Conservation (phyloP, 2,888 invertebrate species). For the Dryomyza anilis region DNA sequence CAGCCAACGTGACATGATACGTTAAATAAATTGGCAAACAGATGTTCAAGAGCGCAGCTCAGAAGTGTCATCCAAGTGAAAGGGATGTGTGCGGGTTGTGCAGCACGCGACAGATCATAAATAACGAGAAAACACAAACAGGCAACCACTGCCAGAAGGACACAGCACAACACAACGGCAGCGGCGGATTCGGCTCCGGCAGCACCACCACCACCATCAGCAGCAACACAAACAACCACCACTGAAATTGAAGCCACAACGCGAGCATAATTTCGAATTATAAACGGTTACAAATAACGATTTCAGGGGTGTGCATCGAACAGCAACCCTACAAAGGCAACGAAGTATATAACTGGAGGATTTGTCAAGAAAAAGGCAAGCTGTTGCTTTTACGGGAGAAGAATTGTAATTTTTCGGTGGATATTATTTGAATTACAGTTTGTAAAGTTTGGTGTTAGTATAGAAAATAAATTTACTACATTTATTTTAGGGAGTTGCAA, state of each 20-base stretch:
- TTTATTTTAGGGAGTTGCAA: no score
- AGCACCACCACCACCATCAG: no score
- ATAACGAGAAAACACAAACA: constrained; percentile 1
- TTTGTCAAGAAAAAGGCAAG: background rate
- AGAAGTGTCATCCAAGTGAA: background rate
- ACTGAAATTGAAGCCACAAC: constrained; percentile 11
- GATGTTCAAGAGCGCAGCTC: constrained; percentile 8
- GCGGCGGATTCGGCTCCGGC: no score
- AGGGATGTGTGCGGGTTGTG: no score
- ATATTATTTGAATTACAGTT: no score
- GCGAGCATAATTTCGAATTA: constrained; percentile 1
- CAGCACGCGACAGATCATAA: background rate
- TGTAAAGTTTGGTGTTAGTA: no score
- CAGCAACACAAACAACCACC: background rate
- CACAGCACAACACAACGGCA: no score
- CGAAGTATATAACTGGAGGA: background rate
- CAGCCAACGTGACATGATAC: no score
- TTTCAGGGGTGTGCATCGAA: background rate
- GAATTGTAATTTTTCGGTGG: no score
- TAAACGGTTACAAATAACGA: background rate
- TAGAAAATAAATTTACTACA: no score
- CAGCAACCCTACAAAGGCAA: no score
- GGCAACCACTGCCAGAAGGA: constrained; percentile 7
- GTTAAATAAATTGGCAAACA: constrained; percentile 20
- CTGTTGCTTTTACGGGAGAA: background rate